Evolutionary conservation across 2,888 invertebrate genomes (phyloP), one percentile per base, ranked within the genome.

Genomic region (Allophyes oxyacanthae): DNA sequence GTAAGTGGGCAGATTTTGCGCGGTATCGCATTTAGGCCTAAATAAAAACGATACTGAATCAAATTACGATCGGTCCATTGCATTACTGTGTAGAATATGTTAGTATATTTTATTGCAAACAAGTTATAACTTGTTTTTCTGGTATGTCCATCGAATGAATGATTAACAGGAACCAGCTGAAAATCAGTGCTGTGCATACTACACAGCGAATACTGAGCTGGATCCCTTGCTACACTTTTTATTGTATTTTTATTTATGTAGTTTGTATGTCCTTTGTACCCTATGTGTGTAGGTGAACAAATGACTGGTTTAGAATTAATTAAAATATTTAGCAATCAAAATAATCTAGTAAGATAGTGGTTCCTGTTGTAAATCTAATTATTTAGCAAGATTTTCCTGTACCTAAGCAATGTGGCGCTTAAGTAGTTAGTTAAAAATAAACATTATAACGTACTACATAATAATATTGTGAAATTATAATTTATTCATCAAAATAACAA

Each of bases 1-100:
- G 88, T 91, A 94, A 94, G 92, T 93, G 92, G 92, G 85, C 92
- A 92, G 92, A 93, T 92, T 91, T 91, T 86, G 87, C 78, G 79
- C 88, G 86, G 85, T 86, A 87, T 86, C 87, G 87, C 86, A 87
- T 89, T 92, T 91, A 91, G 91, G 92, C 93, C 92, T 90, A 91
- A 91, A 89, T 88, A 88, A 88, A 88, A 88, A 83, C 77, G 81
- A 82, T 81, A 80, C 78, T 78, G 72, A 86, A 87, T 83, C 75
- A 75, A 84, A 85, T 71, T 74, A 74, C 44, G 36, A 61, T 58
- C 66, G 51, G 51, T 56, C 48, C 53, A 58, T 54, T 63, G 44
- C 52, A 48, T 50, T 43, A 36, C 44, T 50, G 25, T 48, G 10
- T 33, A 20, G 41, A 42, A 49, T 36, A 40, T 46, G 33, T 56